phyloP scores from a whole-genome alignment of 2,797 vertebrate species.

The Falco peregrinus region DNA sequence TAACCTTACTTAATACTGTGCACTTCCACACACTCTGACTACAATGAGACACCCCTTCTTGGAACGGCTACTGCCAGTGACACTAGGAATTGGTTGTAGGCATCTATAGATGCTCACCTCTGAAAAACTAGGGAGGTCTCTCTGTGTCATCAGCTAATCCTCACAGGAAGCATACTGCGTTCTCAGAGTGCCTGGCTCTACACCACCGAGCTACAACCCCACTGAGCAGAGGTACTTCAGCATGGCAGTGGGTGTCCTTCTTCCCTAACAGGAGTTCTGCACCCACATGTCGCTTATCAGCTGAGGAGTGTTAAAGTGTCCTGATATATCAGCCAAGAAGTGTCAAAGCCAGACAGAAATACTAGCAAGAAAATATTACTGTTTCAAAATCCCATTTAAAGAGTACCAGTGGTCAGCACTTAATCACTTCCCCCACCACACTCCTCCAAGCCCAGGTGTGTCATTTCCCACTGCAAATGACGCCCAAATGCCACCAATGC shows the following conservation, averaged over 20 bases:
- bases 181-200: neutral
- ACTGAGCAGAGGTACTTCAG: neutral
- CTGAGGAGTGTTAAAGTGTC: neutral
- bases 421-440: neutral
- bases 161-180: fast-evolving
- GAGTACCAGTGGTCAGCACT: neutral
- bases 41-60: neutral
- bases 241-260: neutral
- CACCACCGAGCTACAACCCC: neutral
- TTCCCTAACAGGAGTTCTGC: neutral
- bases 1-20: neutral
- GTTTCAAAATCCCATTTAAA: neutral
- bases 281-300: neutral
- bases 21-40: neutral
- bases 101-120: neutral
- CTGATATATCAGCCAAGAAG: neutral
- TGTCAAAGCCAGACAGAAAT: neutral
- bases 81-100: neutral
- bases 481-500: neutral
- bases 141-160: neutral
- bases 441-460: neutral
- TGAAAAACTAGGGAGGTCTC: neutral
- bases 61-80: neutral
- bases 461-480: neutral
- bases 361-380: neutral